These are phyloP conservation scores for Mus spicilegus DNA, from an alignment of 2,113 vertebrate genomes.

Conservation along the genomic window DNA sequence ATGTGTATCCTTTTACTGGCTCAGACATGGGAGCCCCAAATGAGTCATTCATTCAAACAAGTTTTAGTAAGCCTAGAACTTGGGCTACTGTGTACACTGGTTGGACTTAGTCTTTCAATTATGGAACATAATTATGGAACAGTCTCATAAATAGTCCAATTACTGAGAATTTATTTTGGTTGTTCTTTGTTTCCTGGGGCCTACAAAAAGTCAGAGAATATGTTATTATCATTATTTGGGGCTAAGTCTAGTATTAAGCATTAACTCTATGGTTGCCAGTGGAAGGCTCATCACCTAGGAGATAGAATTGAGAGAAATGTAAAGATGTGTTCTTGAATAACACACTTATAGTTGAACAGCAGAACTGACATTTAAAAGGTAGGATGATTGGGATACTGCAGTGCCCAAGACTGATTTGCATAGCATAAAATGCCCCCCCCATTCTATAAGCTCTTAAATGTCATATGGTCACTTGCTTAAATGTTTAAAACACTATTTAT, in stretches of 20 bases:
- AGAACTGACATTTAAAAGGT: background rate
- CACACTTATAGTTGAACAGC: background rate
- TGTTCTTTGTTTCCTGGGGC: slow-evolving; percentile 12
- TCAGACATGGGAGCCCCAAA: background rate
- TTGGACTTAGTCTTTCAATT: background rate
- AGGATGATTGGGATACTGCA: background rate
- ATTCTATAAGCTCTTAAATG: background rate
- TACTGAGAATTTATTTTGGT: background rate
- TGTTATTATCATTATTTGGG: background rate
- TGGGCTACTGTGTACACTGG: rapidly evolving
- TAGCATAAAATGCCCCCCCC: background rate
- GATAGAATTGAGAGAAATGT: background rate
- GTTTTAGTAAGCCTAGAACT: background rate
- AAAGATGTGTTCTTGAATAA: background rate
- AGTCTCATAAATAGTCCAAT: background rate
- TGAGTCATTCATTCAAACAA: background rate
- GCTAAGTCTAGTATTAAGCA: slow-evolving; percentile 14
- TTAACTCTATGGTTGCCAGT: background rate
- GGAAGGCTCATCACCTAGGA: background rate
- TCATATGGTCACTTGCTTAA: background rate
- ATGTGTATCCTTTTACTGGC: background rate
- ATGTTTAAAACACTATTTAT: background rate
- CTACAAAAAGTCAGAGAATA: slow-evolving; percentile 22
- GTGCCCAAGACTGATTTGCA: background rate
- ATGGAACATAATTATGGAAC: background rate